Base-by-base conservation (phyloP, 1,140 invertebrate genomes). In the Mya arenaria region DNA sequence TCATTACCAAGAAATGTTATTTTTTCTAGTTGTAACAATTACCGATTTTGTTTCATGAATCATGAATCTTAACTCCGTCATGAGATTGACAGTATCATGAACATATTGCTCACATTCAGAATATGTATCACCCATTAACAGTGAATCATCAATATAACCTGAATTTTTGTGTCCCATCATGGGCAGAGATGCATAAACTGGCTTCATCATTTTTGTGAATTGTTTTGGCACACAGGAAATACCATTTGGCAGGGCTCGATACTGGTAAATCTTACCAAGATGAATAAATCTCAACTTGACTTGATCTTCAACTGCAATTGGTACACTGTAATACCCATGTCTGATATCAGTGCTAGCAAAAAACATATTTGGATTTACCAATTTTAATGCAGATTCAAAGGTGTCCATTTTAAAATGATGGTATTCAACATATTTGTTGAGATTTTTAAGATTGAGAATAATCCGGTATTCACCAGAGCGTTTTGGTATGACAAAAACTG, bases 361-460 rank as follows among this genome's bases (percentile, higher is more conserved):
- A n/a, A 17, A 62, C 4, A n/a, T 56, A 28, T 56, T 25, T 15
- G 55, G 56, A 6, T 75, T 60, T 30, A 85, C 68, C 25, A 83
- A 39, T 44, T 78, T 58, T 2, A 83, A 39, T 8, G 52, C 73
- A 56, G 80, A 66, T 32, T 82, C 28, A 63, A 78, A 68, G 30
- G 52, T 72, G 15, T 85, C 84, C 84, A 85, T 78, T 44, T 85
- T 82, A 55, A 85, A 84, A 75, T 84, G 83, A 30, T 80, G 62
- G 44, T 84, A 81, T 17, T 28, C 34, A 41, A 81, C 52, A 60
- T 8, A 48, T 39, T 73, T 36, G 60, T 82, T 84, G 1, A 75
- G 28, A 25, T 75, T 58, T 75, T 75, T 62, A 13, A 75, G 34
- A 62, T 75, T 75, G 39, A 41, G 44, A 30, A 62, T 75, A 55